These are phyloP conservation scores for Ceyx cyanopectus DNA, from an alignment of 2,113 vertebrate species.

Conservation along the genomic window DNA sequence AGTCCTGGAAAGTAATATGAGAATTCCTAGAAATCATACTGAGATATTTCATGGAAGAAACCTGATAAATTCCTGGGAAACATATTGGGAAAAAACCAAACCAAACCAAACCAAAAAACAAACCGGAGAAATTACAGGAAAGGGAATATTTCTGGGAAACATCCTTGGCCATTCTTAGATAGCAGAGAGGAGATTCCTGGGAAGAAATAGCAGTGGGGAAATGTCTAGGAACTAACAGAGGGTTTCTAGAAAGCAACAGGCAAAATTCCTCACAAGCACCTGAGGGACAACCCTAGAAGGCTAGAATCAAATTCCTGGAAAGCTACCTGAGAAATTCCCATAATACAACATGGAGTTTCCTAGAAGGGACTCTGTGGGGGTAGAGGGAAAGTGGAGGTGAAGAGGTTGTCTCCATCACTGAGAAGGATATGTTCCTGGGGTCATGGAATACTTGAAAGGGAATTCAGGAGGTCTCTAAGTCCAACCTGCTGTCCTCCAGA, in stretches of 20 bases:
- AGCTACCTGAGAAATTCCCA: not conserved
- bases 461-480: not conserved
- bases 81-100: not conserved
- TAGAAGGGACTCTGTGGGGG: not conserved
- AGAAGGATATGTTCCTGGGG: not conserved
- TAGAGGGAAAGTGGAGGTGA: too few species aligned
- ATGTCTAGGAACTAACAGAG: not conserved
- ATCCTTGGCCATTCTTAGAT: not conserved
- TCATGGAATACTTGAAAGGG: not conserved
- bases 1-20: not conserved
- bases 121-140: not conserved
- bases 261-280: not conserved
- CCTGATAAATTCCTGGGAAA: not conserved
- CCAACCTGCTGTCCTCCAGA: not conserved
- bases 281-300: not conserved
- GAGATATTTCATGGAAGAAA: not conserved
- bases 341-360: not conserved
- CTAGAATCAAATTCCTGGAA: not conserved
- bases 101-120: not conserved
- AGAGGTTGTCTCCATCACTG: not conserved
- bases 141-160: not conserved
- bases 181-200: not conserved
- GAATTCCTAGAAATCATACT: not conserved
- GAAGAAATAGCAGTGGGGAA: not conserved
- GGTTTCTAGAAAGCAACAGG: not conserved